Evolutionary conservation across 2,113 vertebrate genomes (phyloP).

Genomic region (Brachyhypopomus occidentalis): DNA sequence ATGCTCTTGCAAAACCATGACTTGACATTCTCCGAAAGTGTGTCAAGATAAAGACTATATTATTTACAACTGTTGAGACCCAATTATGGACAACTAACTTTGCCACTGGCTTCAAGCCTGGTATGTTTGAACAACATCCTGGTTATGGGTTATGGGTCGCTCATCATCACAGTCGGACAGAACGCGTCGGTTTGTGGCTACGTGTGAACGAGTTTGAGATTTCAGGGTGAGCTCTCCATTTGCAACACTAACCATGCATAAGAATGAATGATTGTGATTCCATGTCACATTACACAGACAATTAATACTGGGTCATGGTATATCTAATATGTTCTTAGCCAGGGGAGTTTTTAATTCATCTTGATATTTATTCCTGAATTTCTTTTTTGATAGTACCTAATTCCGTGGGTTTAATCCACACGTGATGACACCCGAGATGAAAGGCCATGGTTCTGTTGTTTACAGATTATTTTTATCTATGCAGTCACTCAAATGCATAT

Average conservation of each 20-base stretch:
- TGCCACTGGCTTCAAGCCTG: background rate
- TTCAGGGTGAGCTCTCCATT: too few species aligned
- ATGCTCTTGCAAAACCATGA: constrained; percentile 10
- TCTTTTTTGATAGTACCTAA: constrained; percentile 63
- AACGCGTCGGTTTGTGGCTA: background rate
- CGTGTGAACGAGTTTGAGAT: background rate
- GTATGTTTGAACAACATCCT: background rate
- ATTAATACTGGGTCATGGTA: background rate
- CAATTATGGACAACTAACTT: background rate
- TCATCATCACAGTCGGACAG: background rate
- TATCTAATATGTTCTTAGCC: background rate
- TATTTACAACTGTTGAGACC: background rate
- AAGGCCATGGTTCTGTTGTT: background rate
- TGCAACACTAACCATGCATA: too few species aligned
- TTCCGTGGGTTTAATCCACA: constrained; percentile 47
- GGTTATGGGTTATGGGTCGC: background rate
- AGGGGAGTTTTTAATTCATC: constrained; percentile 3
- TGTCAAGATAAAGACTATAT: background rate
- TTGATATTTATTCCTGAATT: constrained; percentile 38
- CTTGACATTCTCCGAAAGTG: background rate
- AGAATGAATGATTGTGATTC: background rate
- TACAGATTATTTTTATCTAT: constrained; percentile 35
- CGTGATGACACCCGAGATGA: constrained; percentile 8
- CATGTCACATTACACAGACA: background rate
- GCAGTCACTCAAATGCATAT: constrained; percentile 23